phyloP scores from a whole-genome alignment of 2,888 invertebrate species.

The Pinctada fucata region DNA sequence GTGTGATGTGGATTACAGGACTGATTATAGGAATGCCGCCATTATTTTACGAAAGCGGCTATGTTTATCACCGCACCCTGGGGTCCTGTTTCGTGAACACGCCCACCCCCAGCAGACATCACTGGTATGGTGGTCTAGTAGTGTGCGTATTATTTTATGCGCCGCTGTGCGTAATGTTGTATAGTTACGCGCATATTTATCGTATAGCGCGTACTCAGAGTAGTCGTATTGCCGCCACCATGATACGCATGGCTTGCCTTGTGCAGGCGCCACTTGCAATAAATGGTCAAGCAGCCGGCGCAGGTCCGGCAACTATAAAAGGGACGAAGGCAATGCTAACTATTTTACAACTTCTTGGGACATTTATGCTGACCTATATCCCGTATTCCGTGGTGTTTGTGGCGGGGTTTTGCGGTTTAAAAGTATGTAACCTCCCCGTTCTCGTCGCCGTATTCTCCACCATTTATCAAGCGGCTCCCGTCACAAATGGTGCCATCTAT shows the following conservation, averaged over 20 bases:
- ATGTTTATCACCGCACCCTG: constrained; percentile 58
- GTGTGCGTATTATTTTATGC: constrained; percentile 58
- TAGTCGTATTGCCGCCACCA: constrained; percentile 70
- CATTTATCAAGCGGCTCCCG: constrained; percentile 65
- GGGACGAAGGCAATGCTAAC: constrained; percentile 71
- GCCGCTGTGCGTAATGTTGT: constrained; percentile 65
- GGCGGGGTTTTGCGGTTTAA: constrained; percentile 48
- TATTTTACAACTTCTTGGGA: constrained; percentile 68
- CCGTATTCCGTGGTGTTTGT: constrained; percentile 64
- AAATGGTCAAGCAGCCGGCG: constrained; percentile 50
- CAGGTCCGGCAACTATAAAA: constrained; percentile 50
- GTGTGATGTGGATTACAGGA: constrained; percentile 61
- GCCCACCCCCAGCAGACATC: constrained; percentile 44
- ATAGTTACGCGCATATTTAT: constrained; percentile 71
- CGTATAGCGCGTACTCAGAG: constrained; percentile 69
- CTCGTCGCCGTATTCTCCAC: constrained; percentile 62
- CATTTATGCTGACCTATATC: constrained; percentile 68
- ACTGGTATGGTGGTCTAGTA: constrained; percentile 58
- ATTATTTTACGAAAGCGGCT: constrained; percentile 58
- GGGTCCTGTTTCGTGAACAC: constrained; percentile 64
- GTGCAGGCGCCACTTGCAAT: constrained; percentile 69
- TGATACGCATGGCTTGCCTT: constrained; percentile 72
- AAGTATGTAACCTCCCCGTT: constrained; percentile 47
- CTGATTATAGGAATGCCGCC: constrained; percentile 63
- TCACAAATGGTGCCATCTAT: constrained; percentile 68